Conservation (phyloP, 2,888 invertebrate genomes). For the Tenodera sinensis region DNA sequence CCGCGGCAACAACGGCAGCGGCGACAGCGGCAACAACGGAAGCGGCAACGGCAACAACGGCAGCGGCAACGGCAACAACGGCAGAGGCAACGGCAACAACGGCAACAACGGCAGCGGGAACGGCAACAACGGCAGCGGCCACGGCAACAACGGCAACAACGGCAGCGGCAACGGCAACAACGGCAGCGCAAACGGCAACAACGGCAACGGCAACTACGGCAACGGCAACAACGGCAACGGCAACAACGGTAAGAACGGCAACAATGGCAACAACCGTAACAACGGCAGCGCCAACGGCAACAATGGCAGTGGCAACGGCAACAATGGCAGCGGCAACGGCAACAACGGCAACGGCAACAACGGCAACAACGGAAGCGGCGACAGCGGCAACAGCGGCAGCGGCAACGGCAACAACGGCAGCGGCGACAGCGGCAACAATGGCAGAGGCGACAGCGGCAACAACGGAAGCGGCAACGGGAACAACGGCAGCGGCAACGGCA, state of each 20-base stretch:
- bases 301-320: neutral
- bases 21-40: neutral
- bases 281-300: no score
- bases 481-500: no score
- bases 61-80: no score
- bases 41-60: neutral
- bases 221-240: neutral
- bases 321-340: neutral
- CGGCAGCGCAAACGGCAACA: no score
- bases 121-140: no score
- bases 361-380: neutral
- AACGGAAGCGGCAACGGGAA: no score
- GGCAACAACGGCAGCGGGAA: neutral
- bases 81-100: neutral
- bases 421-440: neutral
- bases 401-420: neutral
- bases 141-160: slow-evolving; percentile 51
- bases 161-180: slow-evolving; percentile 70
- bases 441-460: neutral
- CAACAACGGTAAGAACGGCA: no score
- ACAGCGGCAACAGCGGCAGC: neutral
- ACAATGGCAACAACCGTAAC: no score
- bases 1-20: no score
- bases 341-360: neutral
- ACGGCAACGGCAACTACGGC: slow-evolving; percentile 56